Conservation (phyloP, 1,140 invertebrate species). For the Tetramorium parvispinum region DNA sequence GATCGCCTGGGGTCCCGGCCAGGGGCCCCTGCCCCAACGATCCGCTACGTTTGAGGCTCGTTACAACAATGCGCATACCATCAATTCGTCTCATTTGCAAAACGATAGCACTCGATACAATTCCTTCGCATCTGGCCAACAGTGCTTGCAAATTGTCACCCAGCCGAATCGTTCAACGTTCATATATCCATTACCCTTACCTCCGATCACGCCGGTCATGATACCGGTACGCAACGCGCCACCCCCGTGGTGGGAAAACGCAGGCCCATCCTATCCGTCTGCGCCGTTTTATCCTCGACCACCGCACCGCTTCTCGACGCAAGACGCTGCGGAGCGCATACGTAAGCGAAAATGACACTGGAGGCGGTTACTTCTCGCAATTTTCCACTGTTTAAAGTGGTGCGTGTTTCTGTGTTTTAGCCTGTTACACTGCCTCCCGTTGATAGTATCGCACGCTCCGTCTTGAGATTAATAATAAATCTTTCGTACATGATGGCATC, state of each 20-base stretch:
- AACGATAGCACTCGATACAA: conserved; percentile 72
- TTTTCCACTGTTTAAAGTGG: conserved; percentile 82
- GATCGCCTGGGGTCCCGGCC: conserved; percentile 79
- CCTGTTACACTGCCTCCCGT: conserved; percentile 76
- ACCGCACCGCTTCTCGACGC: conserved; percentile 64
- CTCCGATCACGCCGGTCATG: conserved; percentile 74
- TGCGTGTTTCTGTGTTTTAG: conserved; percentile 82
- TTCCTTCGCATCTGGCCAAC: conserved; percentile 73
- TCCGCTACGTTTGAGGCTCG: conserved; percentile 72
- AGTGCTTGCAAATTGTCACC: conserved; percentile 72
- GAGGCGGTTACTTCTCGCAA: conserved; percentile 76
- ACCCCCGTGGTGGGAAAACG: conserved; percentile 78
- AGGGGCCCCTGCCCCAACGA: conserved; percentile 73
- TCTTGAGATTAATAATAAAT: conserved; percentile 67
- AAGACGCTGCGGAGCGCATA: conserved; percentile 74
- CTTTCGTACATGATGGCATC: conserved; percentile 59
- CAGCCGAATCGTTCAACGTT: conserved; percentile 74
- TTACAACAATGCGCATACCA: conserved; percentile 74
- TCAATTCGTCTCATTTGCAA: conserved; percentile 74
- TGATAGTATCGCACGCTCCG: conserved; percentile 75
- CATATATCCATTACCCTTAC: conserved; percentile 77
- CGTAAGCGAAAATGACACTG: conserved; percentile 82
- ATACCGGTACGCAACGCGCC: conserved; percentile 73
- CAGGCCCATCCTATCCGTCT: conserved; percentile 68
- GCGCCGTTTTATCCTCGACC: conserved; percentile 59